Evolutionary conservation across 2,888 invertebrate genomes (phyloP).

Genomic region (Ophonus ardosiacus): DNA sequence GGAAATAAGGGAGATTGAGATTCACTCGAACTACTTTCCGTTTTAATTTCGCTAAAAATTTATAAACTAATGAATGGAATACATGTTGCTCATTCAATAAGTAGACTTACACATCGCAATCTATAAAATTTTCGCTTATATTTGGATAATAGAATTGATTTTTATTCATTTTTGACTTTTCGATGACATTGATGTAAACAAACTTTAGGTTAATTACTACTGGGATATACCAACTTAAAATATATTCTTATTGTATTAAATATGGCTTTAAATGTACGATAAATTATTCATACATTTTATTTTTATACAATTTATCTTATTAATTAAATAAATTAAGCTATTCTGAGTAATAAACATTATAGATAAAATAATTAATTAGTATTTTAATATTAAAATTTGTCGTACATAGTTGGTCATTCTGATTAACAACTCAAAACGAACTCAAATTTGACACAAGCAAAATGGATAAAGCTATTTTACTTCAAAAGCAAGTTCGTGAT

Average conservation of each 20-base stretch:
- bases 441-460: slow-evolving; percentile 36
- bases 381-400: background rate
- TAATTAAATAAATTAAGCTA: background rate
- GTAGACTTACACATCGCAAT: slow-evolving; percentile 59
- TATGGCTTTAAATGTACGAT: background rate
- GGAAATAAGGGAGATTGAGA: slow-evolving; percentile 45
- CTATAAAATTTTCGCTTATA: slow-evolving; percentile 54
- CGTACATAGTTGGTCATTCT: background rate
- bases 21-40: slow-evolving; percentile 27
- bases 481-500: slow-evolving; percentile 85
- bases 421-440: slow-evolving; percentile 8
- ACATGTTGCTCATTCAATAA: background rate
- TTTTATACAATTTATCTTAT: background rate
- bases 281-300: background rate
- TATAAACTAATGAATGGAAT: background rate
- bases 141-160: slow-evolving; percentile 59
- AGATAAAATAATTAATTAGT: background rate
- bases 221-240: slow-evolving; percentile 11
- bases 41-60: slow-evolving; percentile 56
- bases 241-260: background rate
- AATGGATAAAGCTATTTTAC: slow-evolving; percentile 79
- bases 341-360: background rate
- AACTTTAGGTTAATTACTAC: slow-evolving; percentile 44
- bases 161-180: slow-evolving; percentile 58
- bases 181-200: slow-evolving; percentile 57